Evolutionary conservation across 2,888 invertebrate genomes (phyloP).

Genomic region (Mythimna impura): DNA sequence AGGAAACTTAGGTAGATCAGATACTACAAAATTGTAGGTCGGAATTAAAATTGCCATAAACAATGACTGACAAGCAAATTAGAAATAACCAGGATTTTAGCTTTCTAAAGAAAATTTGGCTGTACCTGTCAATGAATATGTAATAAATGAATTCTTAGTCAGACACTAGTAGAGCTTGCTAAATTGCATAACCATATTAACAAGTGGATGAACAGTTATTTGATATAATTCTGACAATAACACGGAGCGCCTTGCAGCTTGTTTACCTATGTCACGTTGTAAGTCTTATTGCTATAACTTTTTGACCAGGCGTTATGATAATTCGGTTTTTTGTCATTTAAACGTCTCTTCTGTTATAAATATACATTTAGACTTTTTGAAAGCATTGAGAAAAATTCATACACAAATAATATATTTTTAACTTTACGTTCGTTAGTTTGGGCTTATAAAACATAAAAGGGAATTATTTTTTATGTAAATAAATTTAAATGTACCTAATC

Average conservation of each 20-base stretch:
- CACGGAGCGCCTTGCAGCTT: constrained; percentile 33
- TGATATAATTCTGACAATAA: constrained; percentile 27
- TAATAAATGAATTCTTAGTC: not conserved
- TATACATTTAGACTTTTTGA: too few relatives aligned
- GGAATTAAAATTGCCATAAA: not conserved
- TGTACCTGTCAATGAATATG: not conserved
- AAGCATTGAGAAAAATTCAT: not conserved
- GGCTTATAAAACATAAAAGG: not conserved
- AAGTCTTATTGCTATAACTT: constrained; percentile 6
- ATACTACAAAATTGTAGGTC: too few relatives aligned
- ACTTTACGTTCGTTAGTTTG: not conserved
- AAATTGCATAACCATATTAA: constrained; percentile 24
- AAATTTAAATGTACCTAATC: not conserved
- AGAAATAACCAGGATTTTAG: too few relatives aligned
- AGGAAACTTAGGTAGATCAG: too few relatives aligned
- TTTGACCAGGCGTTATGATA: constrained; percentile 7
- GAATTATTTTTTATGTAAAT: not conserved
- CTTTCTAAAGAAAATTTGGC: too few relatives aligned
- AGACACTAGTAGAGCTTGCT: not conserved
- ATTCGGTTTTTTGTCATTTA: not conserved
- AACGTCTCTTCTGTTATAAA: too few relatives aligned
- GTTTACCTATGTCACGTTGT: constrained; percentile 24
- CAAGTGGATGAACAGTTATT: constrained; percentile 29
- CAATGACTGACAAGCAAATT: too few relatives aligned
- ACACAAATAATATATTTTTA: not conserved